Percentiles rank a stretch among this genome's conserved stretches.
phyloP scores from a whole-genome alignment of 2,888 invertebrate species.

The Lutraria lutraria region DNA sequence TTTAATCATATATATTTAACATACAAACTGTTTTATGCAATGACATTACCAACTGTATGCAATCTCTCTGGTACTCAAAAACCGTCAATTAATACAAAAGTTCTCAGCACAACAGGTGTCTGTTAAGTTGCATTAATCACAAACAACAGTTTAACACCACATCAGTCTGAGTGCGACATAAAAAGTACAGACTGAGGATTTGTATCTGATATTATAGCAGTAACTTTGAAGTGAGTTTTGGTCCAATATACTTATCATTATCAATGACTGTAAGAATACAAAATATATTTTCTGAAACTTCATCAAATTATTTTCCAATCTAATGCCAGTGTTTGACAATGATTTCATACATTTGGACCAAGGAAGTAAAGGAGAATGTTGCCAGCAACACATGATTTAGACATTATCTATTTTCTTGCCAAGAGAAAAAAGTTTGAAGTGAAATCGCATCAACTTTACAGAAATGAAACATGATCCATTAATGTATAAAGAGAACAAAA shows the following conservation, averaged over 20 bases:
- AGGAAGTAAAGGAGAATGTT: background rate
- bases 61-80: background rate
- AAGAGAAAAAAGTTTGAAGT: background rate
- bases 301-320: background rate
- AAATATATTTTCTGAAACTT: no score
- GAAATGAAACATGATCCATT: no score
- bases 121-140: no score
- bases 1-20: background rate
- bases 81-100: background rate
- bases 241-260: background rate
- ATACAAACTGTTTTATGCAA: background rate
- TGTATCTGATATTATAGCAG: background rate
- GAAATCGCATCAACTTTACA: no score
- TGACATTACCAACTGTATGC: background rate
- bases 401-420: background rate
- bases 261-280: no score
- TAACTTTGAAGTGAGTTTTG: background rate
- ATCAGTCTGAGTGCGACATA: no score
- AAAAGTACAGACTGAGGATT: background rate
- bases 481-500: no score
- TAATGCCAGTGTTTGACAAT: background rate
- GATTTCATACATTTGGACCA: background rate
- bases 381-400: background rate
- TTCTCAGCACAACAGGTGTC: no score
- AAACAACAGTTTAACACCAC: no score